A percentile compares a stretch with the other conserved stretches of the same genome.
Evolutionary conservation across 2,113 vertebrate genomes (phyloP).

Genomic region (Strigops habroptila): DNA sequence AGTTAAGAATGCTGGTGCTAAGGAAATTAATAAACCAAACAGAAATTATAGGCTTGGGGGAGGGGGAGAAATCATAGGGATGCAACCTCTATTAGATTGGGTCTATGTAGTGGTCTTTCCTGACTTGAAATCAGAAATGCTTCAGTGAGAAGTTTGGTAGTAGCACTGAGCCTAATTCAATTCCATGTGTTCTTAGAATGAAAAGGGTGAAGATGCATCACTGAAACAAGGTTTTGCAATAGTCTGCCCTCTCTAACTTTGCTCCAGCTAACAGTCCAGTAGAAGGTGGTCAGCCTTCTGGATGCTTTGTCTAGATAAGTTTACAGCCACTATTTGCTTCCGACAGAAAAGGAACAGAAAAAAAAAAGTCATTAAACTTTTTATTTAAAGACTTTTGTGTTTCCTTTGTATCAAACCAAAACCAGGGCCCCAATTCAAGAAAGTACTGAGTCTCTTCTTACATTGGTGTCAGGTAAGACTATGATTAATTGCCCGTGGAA

Average conservation of each 20-base stretch:
- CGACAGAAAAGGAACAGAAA: background rate
- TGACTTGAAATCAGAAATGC: background rate
- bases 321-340: background rate
- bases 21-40: background rate
- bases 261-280: background rate
- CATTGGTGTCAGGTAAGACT: background rate
- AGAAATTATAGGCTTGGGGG: background rate
- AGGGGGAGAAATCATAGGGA: accelerated
- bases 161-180: background rate
- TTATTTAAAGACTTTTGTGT: background rate
- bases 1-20: background rate
- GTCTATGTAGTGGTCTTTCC: background rate
- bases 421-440: background rate
- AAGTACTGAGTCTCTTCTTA: background rate
- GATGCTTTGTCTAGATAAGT: background rate
- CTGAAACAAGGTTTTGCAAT: background rate
- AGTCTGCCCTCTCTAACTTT: background rate
- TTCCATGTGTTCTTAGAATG: background rate
- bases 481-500: background rate
- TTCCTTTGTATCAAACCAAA: background rate
- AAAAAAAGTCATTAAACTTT: background rate
- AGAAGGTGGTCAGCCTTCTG: background rate
- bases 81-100: background rate
- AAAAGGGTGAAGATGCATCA: background rate
- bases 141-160: background rate